A percentile compares a stretch with the other conserved stretches of the same genome.
phyloP scores from a whole-genome alignment of 2,113 vertebrate species.

The Menura novaehollandiae region DNA sequence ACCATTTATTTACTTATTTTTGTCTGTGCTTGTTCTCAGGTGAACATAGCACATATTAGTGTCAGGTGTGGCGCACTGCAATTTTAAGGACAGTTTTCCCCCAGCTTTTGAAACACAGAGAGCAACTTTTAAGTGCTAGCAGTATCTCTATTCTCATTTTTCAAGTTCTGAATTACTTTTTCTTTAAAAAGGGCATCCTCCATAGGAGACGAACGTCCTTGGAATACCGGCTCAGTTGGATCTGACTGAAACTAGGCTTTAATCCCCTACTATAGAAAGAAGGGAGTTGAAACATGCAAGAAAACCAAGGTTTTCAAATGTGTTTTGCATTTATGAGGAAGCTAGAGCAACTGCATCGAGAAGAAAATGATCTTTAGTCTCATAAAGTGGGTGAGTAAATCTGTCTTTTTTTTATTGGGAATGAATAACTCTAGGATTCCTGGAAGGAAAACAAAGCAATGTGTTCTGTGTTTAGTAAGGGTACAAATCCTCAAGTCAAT shows the following conservation, averaged over 20 bases:
- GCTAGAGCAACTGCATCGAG: background rate
- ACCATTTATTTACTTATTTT: background rate
- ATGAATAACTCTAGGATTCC: constrained; percentile 25
- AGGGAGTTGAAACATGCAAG: background rate
- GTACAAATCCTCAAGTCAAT: background rate
- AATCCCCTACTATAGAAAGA: constrained; percentile 1
- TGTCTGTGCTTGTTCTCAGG: background rate
- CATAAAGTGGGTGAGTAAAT: constrained; percentile 32
- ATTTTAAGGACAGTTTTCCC: constrained; percentile 2
- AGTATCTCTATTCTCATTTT: constrained; percentile 25
- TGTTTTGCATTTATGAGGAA: background rate
- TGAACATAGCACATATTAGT: background rate
- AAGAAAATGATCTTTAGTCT: constrained; percentile 29
- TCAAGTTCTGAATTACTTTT: background rate
- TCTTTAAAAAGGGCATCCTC: constrained; percentile 18
- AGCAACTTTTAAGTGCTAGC: background rate
- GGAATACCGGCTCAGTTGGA: constrained; percentile 27
- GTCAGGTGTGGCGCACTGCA: background rate
- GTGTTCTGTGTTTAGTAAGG: background rate
- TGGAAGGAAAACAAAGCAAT: constrained; percentile 39
- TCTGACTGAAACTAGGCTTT: constrained; percentile 22
- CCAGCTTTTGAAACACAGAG: background rate
- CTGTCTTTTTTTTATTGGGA: constrained; percentile 52
- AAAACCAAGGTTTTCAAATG: constrained; percentile 52
- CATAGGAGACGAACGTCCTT: background rate